Evolutionary conservation across 2,888 invertebrate genomes (phyloP), one percentile per base, ranked within the genome.

Genomic region (Drosophila nigricruria): DNA sequence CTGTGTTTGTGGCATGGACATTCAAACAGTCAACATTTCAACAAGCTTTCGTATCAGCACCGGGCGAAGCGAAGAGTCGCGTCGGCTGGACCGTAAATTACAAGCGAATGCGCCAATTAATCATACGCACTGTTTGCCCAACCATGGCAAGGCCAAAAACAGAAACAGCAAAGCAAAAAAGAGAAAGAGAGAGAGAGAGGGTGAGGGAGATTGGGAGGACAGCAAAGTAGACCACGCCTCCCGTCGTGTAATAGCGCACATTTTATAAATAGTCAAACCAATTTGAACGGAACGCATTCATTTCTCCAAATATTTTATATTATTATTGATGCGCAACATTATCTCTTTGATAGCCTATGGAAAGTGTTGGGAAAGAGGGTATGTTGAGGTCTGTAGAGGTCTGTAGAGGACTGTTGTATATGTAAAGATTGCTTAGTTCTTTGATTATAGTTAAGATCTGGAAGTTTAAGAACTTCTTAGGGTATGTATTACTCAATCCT

Each of bases 81-180:
- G 10, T 34, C 52, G 52, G 34, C 50, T 36, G 32, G 9, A 16
- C 43, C 59, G 70, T 63, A 76, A 71, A 77, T 77, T 53, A 77
- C 66, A 45, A 58, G 42, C 54, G 53, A 52, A 64, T 45, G 45
- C 18, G 59, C 59, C 70, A 68, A 83, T 89, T 82, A 87, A 87
- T 77, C 82, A 89, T 89, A 89, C 81, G 78, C 82, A 68, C 62
- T 77, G 87, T 87, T 64, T 70, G 70, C 54, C 70, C 56, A 58
- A 38, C 62, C 67, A 56, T 65, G 61, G 58, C 61, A 77, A 62
- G 80, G 74, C 68, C 62, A 45, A 57, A 70, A 18, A 36, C 63
- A 49, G 30, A 30, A 49, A 53, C 40, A 68, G 57, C 62, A 32
- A 61, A 27, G 53, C 61, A 72, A 14, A 27, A 38, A 25, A 27